phyloP scores from a whole-genome alignment of 2,113 vertebrate species.

The Gnathonemus echidnorhynchus region DNA sequence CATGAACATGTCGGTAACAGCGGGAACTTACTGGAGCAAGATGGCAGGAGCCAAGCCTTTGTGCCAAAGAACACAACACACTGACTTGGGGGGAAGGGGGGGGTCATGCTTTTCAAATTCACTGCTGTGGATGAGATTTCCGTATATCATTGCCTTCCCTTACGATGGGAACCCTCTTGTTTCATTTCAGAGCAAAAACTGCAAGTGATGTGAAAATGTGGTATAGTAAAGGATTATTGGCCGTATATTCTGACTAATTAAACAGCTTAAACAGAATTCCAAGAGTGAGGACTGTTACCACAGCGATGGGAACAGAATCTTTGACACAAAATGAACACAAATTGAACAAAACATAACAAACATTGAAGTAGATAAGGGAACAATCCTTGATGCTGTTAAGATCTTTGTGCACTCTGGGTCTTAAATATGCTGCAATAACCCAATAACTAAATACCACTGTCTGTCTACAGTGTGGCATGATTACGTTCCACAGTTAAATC shows the following conservation, averaged over 20 bases:
- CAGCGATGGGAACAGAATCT: background rate
- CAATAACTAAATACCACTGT: background rate
- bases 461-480: background rate
- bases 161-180: background rate
- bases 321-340: background rate
- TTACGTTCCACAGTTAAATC: background rate
- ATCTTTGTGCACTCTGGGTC: background rate
- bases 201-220: background rate
- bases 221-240: background rate
- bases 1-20: background rate
- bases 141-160: background rate
- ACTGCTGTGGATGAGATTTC: constrained; percentile 1
- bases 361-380: background rate
- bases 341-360: background rate
- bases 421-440: background rate
- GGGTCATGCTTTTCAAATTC: background rate
- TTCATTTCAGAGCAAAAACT: background rate
- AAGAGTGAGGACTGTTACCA: background rate
- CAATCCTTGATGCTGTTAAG: background rate
- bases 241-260: background rate
- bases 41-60: background rate
- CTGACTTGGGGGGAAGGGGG: background rate
- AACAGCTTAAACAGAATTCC: background rate
- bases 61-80: constrained; percentile 1
- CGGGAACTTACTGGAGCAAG: background rate